Percentiles rank a stretch among this genome's conserved stretches.
phyloP scores from a whole-genome alignment of 2,113 vertebrate species.

The Accipiter cooperii region DNA sequence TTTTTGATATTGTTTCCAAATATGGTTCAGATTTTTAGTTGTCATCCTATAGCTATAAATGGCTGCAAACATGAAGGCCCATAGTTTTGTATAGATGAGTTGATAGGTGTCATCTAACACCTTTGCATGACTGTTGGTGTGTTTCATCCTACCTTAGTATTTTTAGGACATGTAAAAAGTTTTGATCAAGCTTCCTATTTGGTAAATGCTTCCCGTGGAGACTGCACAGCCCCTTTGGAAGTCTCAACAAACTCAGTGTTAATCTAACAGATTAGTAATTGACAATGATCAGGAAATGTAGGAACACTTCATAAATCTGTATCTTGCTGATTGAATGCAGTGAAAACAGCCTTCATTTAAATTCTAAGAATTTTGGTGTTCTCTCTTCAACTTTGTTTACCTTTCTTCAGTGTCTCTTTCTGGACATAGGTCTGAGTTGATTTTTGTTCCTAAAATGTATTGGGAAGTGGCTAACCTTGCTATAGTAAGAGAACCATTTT shows the following conservation, averaged over 20 bases:
- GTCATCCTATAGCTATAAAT: not conserved
- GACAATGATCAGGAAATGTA: not conserved
- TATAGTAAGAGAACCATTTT: not conserved
- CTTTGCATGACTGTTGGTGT: not conserved
- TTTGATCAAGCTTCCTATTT: not conserved
- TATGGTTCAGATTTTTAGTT: slow-evolving; percentile 32
- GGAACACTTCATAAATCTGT: not conserved
- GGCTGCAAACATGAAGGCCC: not conserved
- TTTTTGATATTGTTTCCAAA: not conserved
- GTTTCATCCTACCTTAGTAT: not conserved
- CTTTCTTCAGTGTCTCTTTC: not conserved
- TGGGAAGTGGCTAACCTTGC: not conserved
- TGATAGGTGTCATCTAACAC: not conserved
- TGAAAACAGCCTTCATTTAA: not conserved
- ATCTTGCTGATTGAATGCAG: not conserved
- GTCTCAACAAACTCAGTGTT: not conserved
- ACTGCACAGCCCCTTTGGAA: not conserved
- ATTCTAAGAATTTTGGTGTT: not conserved
- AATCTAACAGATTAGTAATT: not conserved
- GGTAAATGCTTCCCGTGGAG: not conserved
- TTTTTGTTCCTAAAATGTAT: not conserved
- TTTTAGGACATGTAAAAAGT: not conserved
- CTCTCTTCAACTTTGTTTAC: not conserved
- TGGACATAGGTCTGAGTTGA: not conserved
- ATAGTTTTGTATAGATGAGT: not conserved